phyloP scores from a whole-genome alignment of 2,888 invertebrate species.

The Archips crataeganus region DNA sequence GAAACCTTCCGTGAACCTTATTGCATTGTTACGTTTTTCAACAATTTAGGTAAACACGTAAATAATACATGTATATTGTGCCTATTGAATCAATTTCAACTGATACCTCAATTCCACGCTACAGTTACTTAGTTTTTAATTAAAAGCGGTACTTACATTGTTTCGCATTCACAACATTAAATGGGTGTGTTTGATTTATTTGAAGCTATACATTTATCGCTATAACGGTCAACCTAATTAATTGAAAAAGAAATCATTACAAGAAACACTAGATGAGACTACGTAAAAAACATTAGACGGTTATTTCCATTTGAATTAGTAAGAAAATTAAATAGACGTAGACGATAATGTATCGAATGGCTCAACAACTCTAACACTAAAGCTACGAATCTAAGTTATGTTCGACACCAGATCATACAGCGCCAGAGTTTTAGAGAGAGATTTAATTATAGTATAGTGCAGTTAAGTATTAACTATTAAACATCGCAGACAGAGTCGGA shows the following conservation, averaged over 20 bases:
- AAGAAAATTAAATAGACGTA: background rate
- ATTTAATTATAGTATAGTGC: no score
- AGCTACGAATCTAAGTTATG: background rate
- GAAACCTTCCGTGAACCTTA: constrained; percentile 21
- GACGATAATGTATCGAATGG: no score
- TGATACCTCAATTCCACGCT: background rate
- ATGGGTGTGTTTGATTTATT: constrained; percentile 11
- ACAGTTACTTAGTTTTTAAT: constrained; percentile 14
- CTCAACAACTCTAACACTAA: no score
- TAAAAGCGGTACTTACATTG: constrained; percentile 23
- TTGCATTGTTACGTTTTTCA: constrained; percentile 5
- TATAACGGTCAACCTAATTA: background rate
- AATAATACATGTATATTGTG: background rate
- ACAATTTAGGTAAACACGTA: background rate
- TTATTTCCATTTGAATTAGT: no score
- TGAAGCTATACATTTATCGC: background rate
- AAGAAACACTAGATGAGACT: no score
- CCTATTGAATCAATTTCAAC: constrained; percentile 6
- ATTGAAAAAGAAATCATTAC: background rate
- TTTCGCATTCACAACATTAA: constrained; percentile 16
- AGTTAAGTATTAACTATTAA: no score
- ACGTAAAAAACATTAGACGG: no score
- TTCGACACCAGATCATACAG: background rate
- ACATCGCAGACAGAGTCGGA: no score
- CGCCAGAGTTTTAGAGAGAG: no score